Evolutionary conservation across 2,113 vertebrate species (phyloP), one percentile per base, ranked within the genome.

Genomic region (Mustela lutreola): DNA sequence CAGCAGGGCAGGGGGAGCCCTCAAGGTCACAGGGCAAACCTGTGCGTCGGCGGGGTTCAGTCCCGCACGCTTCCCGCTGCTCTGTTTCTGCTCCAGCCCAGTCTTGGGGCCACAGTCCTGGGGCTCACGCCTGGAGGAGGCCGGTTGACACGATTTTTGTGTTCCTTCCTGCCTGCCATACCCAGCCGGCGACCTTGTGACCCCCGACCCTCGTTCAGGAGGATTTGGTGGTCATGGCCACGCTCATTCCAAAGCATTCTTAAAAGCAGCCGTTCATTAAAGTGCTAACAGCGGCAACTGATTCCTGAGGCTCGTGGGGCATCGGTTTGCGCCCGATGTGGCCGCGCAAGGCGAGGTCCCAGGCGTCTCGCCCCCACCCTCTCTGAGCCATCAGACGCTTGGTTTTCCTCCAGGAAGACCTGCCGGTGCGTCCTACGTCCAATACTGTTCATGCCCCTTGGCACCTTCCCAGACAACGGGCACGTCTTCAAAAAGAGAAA

Each of bases 181-280:
- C 91, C 14, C 16, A 2, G 67, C 67, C 82, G 97, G 93, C 89
- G 95, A 93, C 96, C 98, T 98, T 94, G 93, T 90, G 98, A 97
- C 96, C 97, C 91, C 97, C 73, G 93, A 85, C 98, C 95, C 97
- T 97, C 89, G 94, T 97, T 98, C 91, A 60, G 26, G 97, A 76
- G 83, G 94, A 83, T 78, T 84, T 95, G 96, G 97, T 97, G 98
- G 97, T 98, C 97, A 95, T 82, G 96, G 97, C 94, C 92, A 56
- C 97, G 97, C 93, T 98, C 97, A 89, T 98, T 97, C 98, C 94
- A 94, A 97, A 97, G 89, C 87, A 80, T 98, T 98, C 98, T 96
- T 97, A 90, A 95, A 98, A 98, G 97, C 98, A 98, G 98, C 98
- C 98, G 97, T 98, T 98, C 98, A 98, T 97, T 98, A 95, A 98